Evolutionary conservation across 1,140 invertebrate genomes (phyloP), one percentile per base, ranked within the genome.

Genomic region (Monomorium pharaonis): DNA sequence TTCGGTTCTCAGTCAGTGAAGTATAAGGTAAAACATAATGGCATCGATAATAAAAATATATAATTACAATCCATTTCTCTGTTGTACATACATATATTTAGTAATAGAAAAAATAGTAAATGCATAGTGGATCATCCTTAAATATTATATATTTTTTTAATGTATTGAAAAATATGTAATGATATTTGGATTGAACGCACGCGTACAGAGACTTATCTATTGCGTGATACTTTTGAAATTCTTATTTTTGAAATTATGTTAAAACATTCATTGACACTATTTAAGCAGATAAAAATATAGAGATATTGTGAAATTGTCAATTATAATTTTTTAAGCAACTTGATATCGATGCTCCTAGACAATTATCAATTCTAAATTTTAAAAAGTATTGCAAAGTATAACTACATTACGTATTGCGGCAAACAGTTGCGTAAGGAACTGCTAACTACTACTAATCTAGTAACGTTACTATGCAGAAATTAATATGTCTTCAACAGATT

Each of bases 1-100:
- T 91, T 91, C 30, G 67, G 72, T 18, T 49, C n/a, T 47, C 62
- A 60, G 58, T 27, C 3, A 27, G 30, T 77, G 49, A 78, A 85
- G 67, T 78, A 67, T 30, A 44, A 47, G 24, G 24, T 54, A 33
- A 67, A 62, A 44, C 47, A 67, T 30, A 58, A 72, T 72, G 37
- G 37, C 24, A 44, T 21, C 6, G 65, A 72, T 70, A 30, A 21
- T 49, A 24, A 27, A 7, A 51, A 78, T 81, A 42, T 78, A 65
- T 24, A 69, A 54, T 42, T 54, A 14, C 44, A 16, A 42, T 72
- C 3, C 3, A 27, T 37, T 42, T 54, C 30, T 80, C n/a, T 37
- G n/a, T 37, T 37, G 37, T n/a, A 33, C 27, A 10, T 16, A n/a
- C 10, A 16, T 44, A n/a, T 56, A 42, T 42, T 27, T 3, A n/a